Evolutionary conservation across 2,113 vertebrate species (phyloP), one percentile per base, ranked within the genome.

Genomic region (Periophthalmodon schlosseri): DNA sequence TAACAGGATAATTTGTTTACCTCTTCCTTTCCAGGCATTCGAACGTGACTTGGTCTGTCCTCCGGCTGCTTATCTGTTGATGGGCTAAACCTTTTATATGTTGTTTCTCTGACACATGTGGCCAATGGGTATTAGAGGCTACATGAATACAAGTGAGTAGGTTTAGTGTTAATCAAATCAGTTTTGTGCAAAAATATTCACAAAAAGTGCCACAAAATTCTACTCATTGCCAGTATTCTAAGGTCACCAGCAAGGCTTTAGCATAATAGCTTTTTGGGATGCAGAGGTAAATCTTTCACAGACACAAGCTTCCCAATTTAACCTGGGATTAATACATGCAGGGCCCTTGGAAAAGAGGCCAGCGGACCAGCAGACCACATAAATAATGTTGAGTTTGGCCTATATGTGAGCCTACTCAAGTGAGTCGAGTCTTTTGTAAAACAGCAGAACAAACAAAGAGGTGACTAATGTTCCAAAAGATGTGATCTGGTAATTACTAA

Each of bases 1-100:
- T 74, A 89, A 80, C 71, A 54, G 71, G 76, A 78, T 85, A 71
- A 90, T 91, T 87, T 90, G 86, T 91, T 90, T 89, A 84, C 84
- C 75, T 0, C 75, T 70, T 76, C 52, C 67, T 82, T 72, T 79
- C 63, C 76, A 82, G 82, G 81, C 78, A 68, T 76, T 64, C 63
- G 80, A 83, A 83, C 44, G 60, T 84, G 83, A 78, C 64, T 76
- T 36, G 72, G 76, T 74, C 75, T 81, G 69, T 77, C 69, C 70
- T 76, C 70, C 70, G 28, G 63, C 14, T 74, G 74, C 69, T 84
- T 84, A 77, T 70, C 61, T 12, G 57, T n/a, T 83, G 73, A 81
- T 71, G 34, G 66, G 54, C 49, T 76, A 39, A 83, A 81, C 60
- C 33, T 73, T 75, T 83, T 65, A 58, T 18, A 46, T 10, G 24